Base-by-base conservation (phyloP, 2,797 vertebrate species). In the Cephalopachus bancanus region DNA sequence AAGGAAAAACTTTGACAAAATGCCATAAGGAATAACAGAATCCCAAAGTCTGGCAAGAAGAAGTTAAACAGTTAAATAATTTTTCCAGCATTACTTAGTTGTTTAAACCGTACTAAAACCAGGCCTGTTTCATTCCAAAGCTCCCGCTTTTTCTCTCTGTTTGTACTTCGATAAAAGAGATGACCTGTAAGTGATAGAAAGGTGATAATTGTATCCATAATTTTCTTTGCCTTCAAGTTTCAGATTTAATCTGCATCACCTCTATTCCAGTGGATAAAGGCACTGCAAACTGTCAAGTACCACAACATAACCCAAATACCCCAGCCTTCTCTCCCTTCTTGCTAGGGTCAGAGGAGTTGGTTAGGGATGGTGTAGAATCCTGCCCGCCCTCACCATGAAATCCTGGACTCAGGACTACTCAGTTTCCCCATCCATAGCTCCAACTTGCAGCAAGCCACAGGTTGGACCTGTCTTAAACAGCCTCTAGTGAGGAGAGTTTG, bases 181-280 rank as follows among this genome's bases (percentile, higher is more conserved):
- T 78, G 80, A 71, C 67, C 51, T 83, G 53, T 67, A 90, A 93
- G n/a, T 14, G 0, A 33, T 11, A 79, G 78, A 74, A 86, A 93
- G 84, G 92, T 94, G 97, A 79, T 93, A 93, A 96, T 95, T 83
- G 33, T 60, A 24, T 80, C 49, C 67, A 64, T 89, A 72, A 59
- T 93, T 85, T 91, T 30, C 81, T 95, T 95, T 75, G 53, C 72
- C 92, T 94, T 93, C 53, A 71, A 75, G 80, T 89, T 84, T 74
- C 30, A 69, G 51, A n/a, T 93, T 62, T 78, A 89, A 92, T 57
- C 55, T 5, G 0, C 24, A 15, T 67, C 81, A 16, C 53, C 49
- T 69, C 71, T 69, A 85, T 69, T 37, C 20, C 26, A 49, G 51
- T 71, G 49, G 37, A n/a, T 59, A n/a, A 59, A 80, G 76, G 30